A percentile compares a stretch with the other conserved stretches of the same genome.
phyloP scores from a whole-genome alignment of 2,797 vertebrate genomes.

The Botia almorhae region DNA sequence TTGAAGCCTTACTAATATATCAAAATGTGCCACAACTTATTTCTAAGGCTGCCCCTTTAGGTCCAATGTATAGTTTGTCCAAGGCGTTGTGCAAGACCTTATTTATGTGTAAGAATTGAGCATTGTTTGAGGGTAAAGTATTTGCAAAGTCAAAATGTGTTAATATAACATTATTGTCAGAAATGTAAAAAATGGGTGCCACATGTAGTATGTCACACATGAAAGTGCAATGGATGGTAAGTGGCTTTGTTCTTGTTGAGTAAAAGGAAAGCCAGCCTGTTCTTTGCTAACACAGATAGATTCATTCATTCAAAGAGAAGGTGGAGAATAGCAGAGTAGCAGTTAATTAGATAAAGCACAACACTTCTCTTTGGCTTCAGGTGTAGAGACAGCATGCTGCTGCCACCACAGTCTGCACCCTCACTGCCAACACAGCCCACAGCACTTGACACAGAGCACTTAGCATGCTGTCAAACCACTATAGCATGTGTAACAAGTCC shows the following conservation, averaged over 20 bases:
- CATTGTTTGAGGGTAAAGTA: no score
- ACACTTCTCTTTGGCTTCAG: constrained; percentile 28
- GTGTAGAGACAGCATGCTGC: constrained; percentile 40
- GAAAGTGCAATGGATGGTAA: no score
- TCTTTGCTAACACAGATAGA: background rate
- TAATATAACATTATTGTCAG: no score
- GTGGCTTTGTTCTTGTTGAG: no score
- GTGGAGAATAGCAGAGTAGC: constrained; percentile 5
- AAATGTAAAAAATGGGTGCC: no score
- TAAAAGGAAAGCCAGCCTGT: background rate
- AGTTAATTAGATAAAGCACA: constrained; percentile 41
- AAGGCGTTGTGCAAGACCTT: no score
- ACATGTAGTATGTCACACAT: no score
- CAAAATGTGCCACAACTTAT: background rate
- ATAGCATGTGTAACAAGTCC: constrained; percentile 1
- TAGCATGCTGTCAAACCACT: constrained; percentile 2
- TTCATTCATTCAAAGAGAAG: background rate
- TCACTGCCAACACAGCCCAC: background rate
- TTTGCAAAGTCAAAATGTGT: no score
- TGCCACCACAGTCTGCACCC: constrained; percentile 23
- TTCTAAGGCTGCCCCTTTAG: background rate
- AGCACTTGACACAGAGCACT: background rate
- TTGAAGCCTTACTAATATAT: background rate
- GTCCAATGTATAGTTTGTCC: background rate
- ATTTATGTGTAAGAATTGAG: no score